phyloP scores from a whole-genome alignment of 2,797 vertebrate species.

The Gouania willdenowi region DNA sequence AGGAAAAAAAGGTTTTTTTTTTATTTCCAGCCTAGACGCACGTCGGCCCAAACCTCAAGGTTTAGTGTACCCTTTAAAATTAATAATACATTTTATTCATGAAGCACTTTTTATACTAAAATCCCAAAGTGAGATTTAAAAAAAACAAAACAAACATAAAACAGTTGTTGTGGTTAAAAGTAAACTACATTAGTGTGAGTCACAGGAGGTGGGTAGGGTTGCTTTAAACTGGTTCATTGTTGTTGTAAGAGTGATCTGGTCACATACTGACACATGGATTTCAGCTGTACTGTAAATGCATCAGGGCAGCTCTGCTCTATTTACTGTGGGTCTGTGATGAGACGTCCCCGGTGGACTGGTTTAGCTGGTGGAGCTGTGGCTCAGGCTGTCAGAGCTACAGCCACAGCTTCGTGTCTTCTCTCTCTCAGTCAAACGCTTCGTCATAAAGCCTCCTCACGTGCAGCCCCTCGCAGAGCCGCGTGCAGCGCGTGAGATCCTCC shows the following conservation, averaged over 20 bases:
- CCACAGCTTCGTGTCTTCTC: slow-evolving; percentile 41
- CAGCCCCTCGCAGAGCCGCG: slow-evolving; percentile 68
- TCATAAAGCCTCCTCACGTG: slow-evolving; percentile 71
- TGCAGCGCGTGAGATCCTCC: slow-evolving; percentile 72
- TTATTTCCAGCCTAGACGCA: too few species aligned
- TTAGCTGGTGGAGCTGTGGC: too few species aligned
- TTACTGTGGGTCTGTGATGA: slow-evolving; percentile 42
- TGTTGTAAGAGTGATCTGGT: not conserved
- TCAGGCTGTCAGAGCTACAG: slow-evolving; percentile 19
- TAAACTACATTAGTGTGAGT: too few species aligned
- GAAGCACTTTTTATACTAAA: too few species aligned
- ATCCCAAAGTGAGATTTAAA: too few species aligned
- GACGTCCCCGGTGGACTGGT: slow-evolving; percentile 25
- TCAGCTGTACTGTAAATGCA: not conserved
- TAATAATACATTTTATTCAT: too few species aligned
- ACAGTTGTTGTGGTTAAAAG: too few species aligned
- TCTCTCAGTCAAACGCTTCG: slow-evolving; percentile 44
- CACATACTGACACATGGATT: not conserved
- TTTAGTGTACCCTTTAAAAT: too few species aligned
- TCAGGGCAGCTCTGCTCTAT: slow-evolving; percentile 28
- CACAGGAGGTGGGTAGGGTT: not conserved
- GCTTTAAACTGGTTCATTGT: too few species aligned
- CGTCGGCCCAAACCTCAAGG: too few species aligned
- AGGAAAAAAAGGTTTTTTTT: too few species aligned
- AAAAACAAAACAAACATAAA: too few species aligned